These are phyloP conservation scores for Amphipoea lucens DNA, from an alignment of 2,888 invertebrate species.

Conservation along the genomic window DNA sequence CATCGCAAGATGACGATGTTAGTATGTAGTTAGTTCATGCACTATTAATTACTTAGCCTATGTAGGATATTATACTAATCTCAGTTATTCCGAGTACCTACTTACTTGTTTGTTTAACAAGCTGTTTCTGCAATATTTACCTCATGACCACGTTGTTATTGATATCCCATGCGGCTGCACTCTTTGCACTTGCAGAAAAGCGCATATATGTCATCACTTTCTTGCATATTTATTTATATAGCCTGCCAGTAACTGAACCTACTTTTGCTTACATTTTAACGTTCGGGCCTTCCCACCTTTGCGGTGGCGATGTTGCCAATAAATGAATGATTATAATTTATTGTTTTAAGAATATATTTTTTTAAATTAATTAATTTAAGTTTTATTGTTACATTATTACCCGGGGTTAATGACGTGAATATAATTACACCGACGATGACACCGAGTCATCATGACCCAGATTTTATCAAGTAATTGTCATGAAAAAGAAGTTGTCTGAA, in stretches of 20 bases:
- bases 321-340: background rate
- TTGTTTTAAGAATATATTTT: too few species aligned
- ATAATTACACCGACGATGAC: too few species aligned
- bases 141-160: slow-evolving; percentile 3
- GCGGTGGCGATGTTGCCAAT: slow-evolving; percentile 6
- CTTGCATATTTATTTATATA: slow-evolving; percentile 12
- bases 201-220: slow-evolving; percentile 6
- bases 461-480: too few species aligned
- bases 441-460: too few species aligned
- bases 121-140: slow-evolving; percentile 29
- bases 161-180: slow-evolving; percentile 2
- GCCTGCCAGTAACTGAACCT: too few species aligned
- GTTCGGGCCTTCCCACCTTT: slow-evolving; percentile 9
- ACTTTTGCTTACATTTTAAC: background rate
- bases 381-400: too few species aligned
- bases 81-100: background rate
- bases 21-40: background rate
- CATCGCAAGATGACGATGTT: too few species aligned
- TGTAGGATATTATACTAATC: background rate
- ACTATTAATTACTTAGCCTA: background rate
- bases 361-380: too few species aligned
- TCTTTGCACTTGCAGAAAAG: slow-evolving; percentile 17
- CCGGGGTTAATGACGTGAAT: too few species aligned
- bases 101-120: slow-evolving; percentile 2
- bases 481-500: too few species aligned